Evolutionary conservation across 2,888 invertebrate species (phyloP).

Genomic region (Polymixis flavicincta): DNA sequence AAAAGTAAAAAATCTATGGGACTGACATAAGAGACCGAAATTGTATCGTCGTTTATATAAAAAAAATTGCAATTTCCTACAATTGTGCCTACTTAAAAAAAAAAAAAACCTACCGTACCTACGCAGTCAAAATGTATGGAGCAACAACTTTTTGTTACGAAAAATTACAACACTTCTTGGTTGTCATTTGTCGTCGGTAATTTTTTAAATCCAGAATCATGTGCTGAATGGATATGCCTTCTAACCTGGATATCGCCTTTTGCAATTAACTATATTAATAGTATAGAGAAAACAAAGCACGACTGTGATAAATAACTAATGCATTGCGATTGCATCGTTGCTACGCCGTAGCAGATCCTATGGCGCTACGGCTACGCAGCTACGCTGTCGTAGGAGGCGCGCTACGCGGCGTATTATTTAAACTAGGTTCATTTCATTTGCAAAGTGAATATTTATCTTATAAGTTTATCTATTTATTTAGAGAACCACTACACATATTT

Average conservation of each 20-base stretch:
- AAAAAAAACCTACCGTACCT: too few relatives aligned
- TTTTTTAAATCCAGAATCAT: too few relatives aligned
- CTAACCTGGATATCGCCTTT: background rate
- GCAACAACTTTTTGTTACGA: too few relatives aligned
- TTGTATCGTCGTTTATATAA: background rate
- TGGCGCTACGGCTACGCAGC: conserved; percentile 10
- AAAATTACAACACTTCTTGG: too few relatives aligned
- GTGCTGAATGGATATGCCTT: too few relatives aligned
- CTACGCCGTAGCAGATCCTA: conserved; percentile 25
- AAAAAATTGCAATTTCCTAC: too few relatives aligned
- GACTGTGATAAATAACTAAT: background rate
- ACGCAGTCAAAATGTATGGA: too few relatives aligned
- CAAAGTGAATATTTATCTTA: background rate
- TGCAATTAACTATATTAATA: too few relatives aligned
- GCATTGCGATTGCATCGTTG: background rate
- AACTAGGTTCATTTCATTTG: background rate
- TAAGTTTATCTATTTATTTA: background rate
- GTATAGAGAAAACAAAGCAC: background rate
- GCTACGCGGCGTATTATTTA: background rate
- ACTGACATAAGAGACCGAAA: background rate
- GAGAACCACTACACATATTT: background rate
- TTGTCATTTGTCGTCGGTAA: too few relatives aligned
- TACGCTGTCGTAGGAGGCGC: background rate
- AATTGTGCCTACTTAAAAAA: too few relatives aligned
- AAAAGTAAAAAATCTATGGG: background rate